Conservation (phyloP, 2,888 invertebrate species). For the Hypselothyrea guttata region DNA sequence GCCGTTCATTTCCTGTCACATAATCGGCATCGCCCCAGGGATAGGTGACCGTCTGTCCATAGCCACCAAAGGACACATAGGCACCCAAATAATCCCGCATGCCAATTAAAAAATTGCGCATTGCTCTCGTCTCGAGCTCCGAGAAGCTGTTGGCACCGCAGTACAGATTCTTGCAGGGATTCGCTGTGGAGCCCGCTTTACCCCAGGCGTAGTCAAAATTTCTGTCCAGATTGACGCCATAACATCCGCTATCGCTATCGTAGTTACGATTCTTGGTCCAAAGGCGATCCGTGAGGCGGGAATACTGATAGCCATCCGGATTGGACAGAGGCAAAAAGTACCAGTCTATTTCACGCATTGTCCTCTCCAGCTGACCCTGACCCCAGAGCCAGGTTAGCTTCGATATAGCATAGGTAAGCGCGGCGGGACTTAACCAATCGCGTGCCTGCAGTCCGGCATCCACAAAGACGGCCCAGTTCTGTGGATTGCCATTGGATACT, state of each 20-base stretch:
- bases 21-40: conserved; percentile 81
- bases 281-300: conserved; percentile 89
- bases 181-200: conserved; percentile 88
- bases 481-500: conserved; percentile 86
- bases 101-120: conserved; percentile 82
- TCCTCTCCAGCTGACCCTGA: conserved; percentile 78
- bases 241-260: conserved; percentile 84
- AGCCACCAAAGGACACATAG: conserved; percentile 80
- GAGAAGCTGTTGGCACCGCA: conserved; percentile 91
- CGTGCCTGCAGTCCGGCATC: conserved; percentile 92
- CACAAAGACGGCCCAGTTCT: conserved; percentile 87
- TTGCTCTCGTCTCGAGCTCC: conserved; percentile 91
- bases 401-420: conserved; percentile 89
- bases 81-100: conserved; percentile 77
- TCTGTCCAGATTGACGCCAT: conserved; percentile 91
- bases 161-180: conserved; percentile 91
- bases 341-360: conserved; percentile 91
- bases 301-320: conserved; percentile 93
- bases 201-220: conserved; percentile 95
- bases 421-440: conserved; percentile 93
- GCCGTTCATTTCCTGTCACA: conserved; percentile 73
- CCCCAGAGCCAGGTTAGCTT: conserved; percentile 86
- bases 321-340: conserved; percentile 89
- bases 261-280: conserved; percentile 90
- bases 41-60: conserved; percentile 83